Percentiles rank a stretch among this genome's conserved stretches.
These are phyloP conservation scores for Astyanax mexicanus DNA, from an alignment of 2,797 vertebrate genomes.

Conservation along the genomic window DNA sequence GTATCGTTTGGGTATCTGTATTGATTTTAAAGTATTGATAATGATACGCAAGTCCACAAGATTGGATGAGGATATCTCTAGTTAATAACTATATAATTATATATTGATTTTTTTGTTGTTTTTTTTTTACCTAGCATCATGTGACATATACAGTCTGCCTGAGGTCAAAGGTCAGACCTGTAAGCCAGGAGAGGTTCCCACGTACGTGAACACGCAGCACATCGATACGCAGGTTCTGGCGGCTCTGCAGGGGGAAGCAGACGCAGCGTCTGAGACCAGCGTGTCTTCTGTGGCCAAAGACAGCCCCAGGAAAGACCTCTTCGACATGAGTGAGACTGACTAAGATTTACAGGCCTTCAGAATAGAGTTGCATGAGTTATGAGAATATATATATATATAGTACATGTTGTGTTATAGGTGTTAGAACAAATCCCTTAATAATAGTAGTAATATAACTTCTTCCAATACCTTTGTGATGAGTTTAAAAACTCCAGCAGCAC, in stretches of 20 bases:
- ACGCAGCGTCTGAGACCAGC: conserved; percentile 70
- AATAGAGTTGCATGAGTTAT: not conserved
- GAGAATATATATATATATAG: too few species aligned
- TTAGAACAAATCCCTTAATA: too few species aligned
- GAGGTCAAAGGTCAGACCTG: conserved; percentile 80
- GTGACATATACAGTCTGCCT: conserved; percentile 82
- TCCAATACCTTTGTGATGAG: too few species aligned
- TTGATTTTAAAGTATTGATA: too few species aligned
- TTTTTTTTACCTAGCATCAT: conserved; percentile 80
- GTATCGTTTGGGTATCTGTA: too few species aligned
- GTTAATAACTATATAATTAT: too few species aligned
- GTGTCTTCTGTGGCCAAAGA: conserved; percentile 76
- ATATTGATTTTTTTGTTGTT: too few species aligned
- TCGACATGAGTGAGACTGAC: conserved; percentile 93
- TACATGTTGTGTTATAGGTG: too few species aligned
- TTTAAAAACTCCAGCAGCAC: too few species aligned
- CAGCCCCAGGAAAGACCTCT: conserved; percentile 90
- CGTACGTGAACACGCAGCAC: conserved; percentile 92
- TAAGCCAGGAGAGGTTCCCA: conserved; percentile 79
- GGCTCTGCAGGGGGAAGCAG: conserved; percentile 80
- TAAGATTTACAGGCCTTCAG: not conserved
- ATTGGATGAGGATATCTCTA: too few species aligned
- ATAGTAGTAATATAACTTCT: too few species aligned
- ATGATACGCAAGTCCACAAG: too few species aligned
- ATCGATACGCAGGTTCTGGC: conserved; percentile 83